Percentiles rank a stretch among this genome's conserved stretches.
These are phyloP conservation scores for Momotus momota DNA, from an alignment of 2,797 vertebrate genomes.

Conservation along the genomic window DNA sequence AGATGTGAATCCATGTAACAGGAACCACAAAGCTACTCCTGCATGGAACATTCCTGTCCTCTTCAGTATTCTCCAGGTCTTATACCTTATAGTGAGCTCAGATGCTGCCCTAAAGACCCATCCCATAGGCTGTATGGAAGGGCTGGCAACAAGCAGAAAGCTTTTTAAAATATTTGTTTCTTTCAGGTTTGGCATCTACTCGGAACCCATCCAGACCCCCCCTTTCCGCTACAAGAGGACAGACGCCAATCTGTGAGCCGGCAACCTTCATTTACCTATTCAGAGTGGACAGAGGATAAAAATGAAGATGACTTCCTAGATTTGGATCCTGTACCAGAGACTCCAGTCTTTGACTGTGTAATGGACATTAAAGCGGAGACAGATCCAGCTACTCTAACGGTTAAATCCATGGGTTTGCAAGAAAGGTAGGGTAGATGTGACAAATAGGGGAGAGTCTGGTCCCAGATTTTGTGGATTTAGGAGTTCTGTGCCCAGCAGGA, in stretches of 20 bases:
- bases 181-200: constrained; percentile 87
- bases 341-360: constrained; percentile 92
- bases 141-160: not conserved
- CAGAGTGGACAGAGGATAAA: constrained; percentile 94
- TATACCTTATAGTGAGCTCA: not conserved
- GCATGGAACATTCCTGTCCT: constrained; percentile 39
- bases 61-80: not conserved
- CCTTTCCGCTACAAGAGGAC: constrained; percentile 81
- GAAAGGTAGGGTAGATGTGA: constrained; percentile 86
- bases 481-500: not conserved
- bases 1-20: constrained; percentile 12
- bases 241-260: constrained; percentile 95
- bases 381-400: constrained; percentile 89
- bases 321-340: constrained; percentile 89
- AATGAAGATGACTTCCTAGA: constrained; percentile 93
- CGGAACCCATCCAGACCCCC: constrained; percentile 72
- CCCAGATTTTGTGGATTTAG: not conserved
- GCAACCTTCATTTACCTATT: constrained; percentile 97
- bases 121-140: not conserved
- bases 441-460: not conserved
- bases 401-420: constrained; percentile 95
- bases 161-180: constrained; percentile 42
- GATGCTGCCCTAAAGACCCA: not conserved
- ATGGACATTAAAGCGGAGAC: constrained; percentile 88
- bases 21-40: constrained; percentile 10